Base-by-base conservation (phyloP, 2,113 vertebrate species). In the Alaudala cheleensis region DNA sequence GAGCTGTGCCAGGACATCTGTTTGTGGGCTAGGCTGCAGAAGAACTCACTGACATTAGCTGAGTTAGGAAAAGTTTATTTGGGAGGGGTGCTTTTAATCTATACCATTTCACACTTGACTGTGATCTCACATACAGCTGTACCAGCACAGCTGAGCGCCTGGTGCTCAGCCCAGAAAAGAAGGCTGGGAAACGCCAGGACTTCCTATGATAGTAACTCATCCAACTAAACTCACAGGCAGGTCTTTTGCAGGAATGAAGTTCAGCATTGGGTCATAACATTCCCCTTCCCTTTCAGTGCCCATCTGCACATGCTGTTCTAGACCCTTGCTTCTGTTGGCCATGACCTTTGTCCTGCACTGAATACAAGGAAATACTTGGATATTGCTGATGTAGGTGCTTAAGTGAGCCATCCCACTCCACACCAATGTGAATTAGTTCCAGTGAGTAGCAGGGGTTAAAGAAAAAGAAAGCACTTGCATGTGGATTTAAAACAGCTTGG, bases 101-200 rank as follows among this genome's bases (percentile, higher is more conserved):
- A 44, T 8, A 3, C 60, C 44, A 28, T 62, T 85, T 91, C 69
- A 88, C 69, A 86, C 83, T 94, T 21, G 51, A 78, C 72, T 88
- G 91, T 97, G 96, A 96, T 94, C 94, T 97, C 95, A 96, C 82
- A 74, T 74, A 88, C 95, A 96, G 96, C 96, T 97, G 92, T 86
- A 95, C 60, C 86, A 92, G 94, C 92, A 83, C 92, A 95, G 92
- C 92, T 94, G 86, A 96, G 64, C 0, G 17, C 34, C 80, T 94
- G 92, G 76, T 95, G 67, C 76, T 90, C 14, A 1, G 82, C 86
- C 88, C 88, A 93, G 91, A 45, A 77, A 88, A 92, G 67, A 0
- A 54, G 65, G 12, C 39, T 86, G 60, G 94, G 88, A 94, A 92
- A 91, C 92, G 47, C 56, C 86, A 95, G 72, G 67, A 51, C 51